A percentile compares a stretch with the other conserved stretches of the same genome.
Conservation (phyloP, 2,797 vertebrate genomes). For the Diplodus puntazzo region DNA sequence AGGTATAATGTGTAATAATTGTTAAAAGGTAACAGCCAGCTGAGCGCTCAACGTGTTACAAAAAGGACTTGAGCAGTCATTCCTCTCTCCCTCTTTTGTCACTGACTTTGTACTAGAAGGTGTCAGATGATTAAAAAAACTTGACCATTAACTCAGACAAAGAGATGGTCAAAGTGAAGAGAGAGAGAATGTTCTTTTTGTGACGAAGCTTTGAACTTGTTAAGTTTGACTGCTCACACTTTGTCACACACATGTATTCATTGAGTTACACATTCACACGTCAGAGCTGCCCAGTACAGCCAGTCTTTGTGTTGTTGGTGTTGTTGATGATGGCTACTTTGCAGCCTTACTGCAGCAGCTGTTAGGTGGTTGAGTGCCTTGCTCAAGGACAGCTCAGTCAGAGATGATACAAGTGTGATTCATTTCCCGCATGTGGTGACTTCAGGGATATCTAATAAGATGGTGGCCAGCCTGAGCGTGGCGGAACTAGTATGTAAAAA, state of each 20-base stretch:
- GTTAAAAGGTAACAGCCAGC: background rate
- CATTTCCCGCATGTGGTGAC: constrained; percentile 11
- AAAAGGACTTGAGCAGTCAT: background rate
- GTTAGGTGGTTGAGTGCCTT: constrained; percentile 5
- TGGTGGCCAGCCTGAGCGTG: background rate
- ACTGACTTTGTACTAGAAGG: background rate
- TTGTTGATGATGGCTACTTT: constrained; percentile 1
- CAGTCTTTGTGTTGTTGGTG: constrained; percentile 1
- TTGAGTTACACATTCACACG: constrained; percentile 15
- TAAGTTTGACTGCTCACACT: constrained; percentile 80
- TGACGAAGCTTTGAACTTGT: background rate
- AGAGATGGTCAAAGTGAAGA: background rate
- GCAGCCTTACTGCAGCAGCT: constrained; percentile 29
- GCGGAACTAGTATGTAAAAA: background rate
- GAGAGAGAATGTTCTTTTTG: constrained; percentile 1
- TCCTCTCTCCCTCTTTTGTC: background rate
- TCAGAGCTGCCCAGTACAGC: constrained; percentile 23
- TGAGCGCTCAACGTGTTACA: background rate
- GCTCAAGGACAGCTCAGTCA: constrained; percentile 86
- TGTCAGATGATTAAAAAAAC: background rate
- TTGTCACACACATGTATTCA: constrained; percentile 23
- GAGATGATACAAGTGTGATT: constrained; percentile 14
- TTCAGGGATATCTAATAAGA: constrained; percentile 2
- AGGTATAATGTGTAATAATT: too few relatives aligned
- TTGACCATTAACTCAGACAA: background rate